phyloP scores from a whole-genome alignment of 2,888 invertebrate genomes.

The Phytoseiulus persimilis region DNA sequence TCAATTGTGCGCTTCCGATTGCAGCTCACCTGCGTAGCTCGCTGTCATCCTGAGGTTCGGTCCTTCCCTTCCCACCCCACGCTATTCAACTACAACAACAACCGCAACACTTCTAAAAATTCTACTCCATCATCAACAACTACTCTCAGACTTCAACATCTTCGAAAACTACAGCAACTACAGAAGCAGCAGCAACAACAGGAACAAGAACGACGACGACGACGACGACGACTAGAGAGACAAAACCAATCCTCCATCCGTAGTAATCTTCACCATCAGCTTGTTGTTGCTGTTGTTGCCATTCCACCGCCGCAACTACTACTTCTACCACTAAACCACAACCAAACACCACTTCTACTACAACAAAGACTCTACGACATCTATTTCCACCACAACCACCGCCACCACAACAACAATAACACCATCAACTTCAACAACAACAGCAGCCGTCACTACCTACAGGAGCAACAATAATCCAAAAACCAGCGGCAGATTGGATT shows the following conservation, averaged over 20 bases:
- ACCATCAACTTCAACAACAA: neutral
- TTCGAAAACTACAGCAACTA: neutral
- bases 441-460: neutral
- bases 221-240: conserved; percentile 7
- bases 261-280: neutral
- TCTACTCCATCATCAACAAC: neutral
- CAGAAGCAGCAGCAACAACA: conserved; percentile 6
- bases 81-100: conserved; percentile 27
- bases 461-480: neutral
- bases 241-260: neutral
- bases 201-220: neutral
- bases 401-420: neutral
- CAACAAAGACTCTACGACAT: neutral
- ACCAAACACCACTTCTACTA: neutral
- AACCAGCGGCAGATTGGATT: conserved; percentile 11
- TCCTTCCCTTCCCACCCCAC: conserved; percentile 32
- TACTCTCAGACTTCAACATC: neutral
- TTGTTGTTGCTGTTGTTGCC: conserved; percentile 9
- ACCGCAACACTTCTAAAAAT: neutral
- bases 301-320: conserved; percentile 9
- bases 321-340: conserved; percentile 8
- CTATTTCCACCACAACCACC: conserved; percentile 8
- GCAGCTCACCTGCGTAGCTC: conserved; percentile 38
- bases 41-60: conserved; percentile 39
- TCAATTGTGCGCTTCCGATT: neutral